phyloP scores from a whole-genome alignment of 2,113 vertebrate species.

The Fregata magnificens region DNA sequence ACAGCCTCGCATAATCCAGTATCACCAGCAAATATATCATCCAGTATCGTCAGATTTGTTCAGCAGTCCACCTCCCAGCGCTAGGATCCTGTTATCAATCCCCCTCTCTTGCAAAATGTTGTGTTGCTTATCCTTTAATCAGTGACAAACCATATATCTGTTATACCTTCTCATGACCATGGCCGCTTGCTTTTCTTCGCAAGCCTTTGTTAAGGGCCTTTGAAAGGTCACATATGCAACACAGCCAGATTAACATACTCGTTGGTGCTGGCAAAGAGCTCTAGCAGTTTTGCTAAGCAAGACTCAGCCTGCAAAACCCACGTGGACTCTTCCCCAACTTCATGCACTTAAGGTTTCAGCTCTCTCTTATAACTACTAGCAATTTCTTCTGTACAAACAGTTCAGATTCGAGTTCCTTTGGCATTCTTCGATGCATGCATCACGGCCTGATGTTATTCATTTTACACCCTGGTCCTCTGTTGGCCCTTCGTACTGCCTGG shows the following conservation, averaged over 20 bases:
- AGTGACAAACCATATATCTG: not conserved
- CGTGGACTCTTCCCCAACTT: not conserved
- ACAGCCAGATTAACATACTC: too few species aligned
- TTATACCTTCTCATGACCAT: too few species aligned
- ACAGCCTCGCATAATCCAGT: not conserved
- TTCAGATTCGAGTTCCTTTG: not conserved
- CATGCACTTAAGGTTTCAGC: not conserved
- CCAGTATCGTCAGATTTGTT: not conserved
- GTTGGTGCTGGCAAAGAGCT: not conserved
- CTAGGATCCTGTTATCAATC: not conserved
- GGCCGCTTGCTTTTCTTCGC: not conserved
- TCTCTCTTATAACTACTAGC: not conserved
- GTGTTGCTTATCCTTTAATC: not conserved
- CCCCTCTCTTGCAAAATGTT: not conserved
- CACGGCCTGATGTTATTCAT: not conserved
- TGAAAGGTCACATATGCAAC: not conserved
- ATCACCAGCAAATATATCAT: not conserved
- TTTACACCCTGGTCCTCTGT: not conserved
- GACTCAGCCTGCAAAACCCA: not conserved
- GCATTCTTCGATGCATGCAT: fast-evolving
- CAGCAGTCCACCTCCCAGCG: not conserved
- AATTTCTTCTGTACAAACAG: not conserved
- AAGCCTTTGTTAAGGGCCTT: not conserved
- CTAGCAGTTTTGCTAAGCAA: not conserved
- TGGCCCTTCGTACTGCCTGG: not conserved